Conservation (phyloP, 2,888 invertebrate genomes). For the Odontothrips loti region DNA sequence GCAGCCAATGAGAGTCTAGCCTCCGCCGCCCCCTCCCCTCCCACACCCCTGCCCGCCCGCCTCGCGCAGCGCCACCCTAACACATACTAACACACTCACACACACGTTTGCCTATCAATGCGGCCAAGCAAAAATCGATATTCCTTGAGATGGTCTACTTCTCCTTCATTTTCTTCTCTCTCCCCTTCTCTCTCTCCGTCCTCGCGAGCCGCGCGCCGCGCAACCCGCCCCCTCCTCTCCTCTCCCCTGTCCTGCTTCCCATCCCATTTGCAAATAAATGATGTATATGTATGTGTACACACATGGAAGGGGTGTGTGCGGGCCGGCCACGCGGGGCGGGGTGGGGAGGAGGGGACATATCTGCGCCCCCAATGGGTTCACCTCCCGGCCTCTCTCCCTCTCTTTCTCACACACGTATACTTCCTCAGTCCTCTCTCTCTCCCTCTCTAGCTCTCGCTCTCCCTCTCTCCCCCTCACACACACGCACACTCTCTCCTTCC, state of each 20-base stretch:
- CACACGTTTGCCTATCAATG: conserved; percentile 29
- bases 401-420: neutral
- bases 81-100: conserved; percentile 26
- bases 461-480: neutral
- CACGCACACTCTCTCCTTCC: neutral
- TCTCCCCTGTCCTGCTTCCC: neutral
- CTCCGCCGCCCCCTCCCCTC: neutral
- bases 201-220: neutral
- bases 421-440: neutral
- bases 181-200: neutral
- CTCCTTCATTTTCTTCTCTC: neutral
- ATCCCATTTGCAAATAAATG: conserved; percentile 26
- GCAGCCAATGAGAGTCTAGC: conserved; percentile 5
- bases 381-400: neutral
- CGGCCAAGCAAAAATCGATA: conserved; percentile 19
- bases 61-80: conserved; percentile 9
- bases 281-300: conserved; percentile 26
- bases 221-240: neutral
- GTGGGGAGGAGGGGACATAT: neutral
- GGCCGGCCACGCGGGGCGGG: neutral
- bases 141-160: conserved; percentile 27
- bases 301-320: conserved; percentile 7
- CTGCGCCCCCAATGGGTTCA: conserved; percentile 11
- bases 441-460: conserved; percentile 1
- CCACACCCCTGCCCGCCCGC: neutral